Percentiles rank a stretch among this genome's conserved stretches.
Evolutionary conservation across 2,888 invertebrate species (phyloP).

Genomic region (Galeruca laticollis): DNA sequence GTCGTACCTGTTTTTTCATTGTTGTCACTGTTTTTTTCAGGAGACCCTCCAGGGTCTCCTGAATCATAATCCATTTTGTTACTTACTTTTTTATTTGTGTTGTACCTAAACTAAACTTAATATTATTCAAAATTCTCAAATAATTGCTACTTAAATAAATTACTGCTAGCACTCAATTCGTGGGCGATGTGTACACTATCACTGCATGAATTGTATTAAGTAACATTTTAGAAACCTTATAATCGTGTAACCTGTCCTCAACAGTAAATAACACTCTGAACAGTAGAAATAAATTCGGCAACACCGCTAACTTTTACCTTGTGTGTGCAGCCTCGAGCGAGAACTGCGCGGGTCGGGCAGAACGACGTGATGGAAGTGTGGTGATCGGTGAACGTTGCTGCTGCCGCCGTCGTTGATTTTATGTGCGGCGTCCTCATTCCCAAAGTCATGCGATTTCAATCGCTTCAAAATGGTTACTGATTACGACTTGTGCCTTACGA

Average conservation of each 20-base stretch:
- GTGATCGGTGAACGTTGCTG: slow-evolving; percentile 10
- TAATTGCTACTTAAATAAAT: no score
- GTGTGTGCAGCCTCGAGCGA: slow-evolving; percentile 29
- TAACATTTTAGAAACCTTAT: slow-evolving; percentile 7
- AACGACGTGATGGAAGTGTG: neutral
- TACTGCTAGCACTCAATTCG: no score
- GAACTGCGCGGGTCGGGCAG: slow-evolving; percentile 11
- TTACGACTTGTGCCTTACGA: slow-evolving; percentile 5
- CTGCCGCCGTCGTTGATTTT: neutral
- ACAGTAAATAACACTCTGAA: slow-evolving; percentile 6
- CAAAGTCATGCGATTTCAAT: slow-evolving; percentile 36
- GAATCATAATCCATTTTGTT: no score
- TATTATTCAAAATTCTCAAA: no score
- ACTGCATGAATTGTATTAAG: no score
- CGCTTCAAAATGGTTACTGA: slow-evolving; percentile 24
- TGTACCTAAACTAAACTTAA: no score
- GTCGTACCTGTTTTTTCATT: no score
- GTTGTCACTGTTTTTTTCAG: no score
- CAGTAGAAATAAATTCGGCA: slow-evolving; percentile 20
- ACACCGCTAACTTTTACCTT: slow-evolving; percentile 38
- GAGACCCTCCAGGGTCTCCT: no score
- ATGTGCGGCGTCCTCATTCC: slow-evolving; percentile 30
- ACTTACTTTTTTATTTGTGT: no score
- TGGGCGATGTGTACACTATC: no score
- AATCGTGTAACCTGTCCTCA: slow-evolving; percentile 8